phyloP scores from a whole-genome alignment of 2,888 invertebrate genomes.

The Tortricodes alternella region DNA sequence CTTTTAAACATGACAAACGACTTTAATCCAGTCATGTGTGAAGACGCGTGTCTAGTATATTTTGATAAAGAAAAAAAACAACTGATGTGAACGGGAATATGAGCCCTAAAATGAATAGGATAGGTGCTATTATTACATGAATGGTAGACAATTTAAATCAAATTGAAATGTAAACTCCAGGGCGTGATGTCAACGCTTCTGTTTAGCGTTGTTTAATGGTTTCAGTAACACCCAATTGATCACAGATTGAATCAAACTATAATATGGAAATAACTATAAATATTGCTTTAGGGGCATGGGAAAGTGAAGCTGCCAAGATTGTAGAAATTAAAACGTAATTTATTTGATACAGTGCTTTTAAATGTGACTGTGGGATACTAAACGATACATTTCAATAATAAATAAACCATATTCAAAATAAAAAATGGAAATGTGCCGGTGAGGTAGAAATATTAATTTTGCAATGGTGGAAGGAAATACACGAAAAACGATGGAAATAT shows the following conservation, averaged over 20 bases:
- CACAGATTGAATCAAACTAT: conserved; percentile 61
- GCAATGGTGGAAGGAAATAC: too few relatives aligned
- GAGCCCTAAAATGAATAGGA: neutral
- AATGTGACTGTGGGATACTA: neutral
- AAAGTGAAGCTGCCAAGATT: conserved; percentile 52
- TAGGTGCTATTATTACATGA: conserved; percentile 36
- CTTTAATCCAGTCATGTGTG: conserved; percentile 71
- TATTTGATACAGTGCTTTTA: conserved; percentile 11
- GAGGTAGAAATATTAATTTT: too few relatives aligned
- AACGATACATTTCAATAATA: neutral
- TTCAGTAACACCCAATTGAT: conserved; percentile 78
- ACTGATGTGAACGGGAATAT: neutral
- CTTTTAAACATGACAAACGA: conserved; percentile 76
- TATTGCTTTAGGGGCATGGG: conserved; percentile 54
- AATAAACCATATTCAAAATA: too few relatives aligned
- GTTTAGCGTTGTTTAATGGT: conserved; percentile 73
- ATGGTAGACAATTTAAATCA: conserved; percentile 46
- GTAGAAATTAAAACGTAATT: conserved; percentile 50
- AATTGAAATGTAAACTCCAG: conserved; percentile 68
- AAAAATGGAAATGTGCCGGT: too few relatives aligned
- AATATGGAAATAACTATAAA: conserved; percentile 53
- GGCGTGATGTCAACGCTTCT: conserved; percentile 64
- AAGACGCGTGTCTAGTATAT: conserved; percentile 61
- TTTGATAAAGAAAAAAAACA: conserved; percentile 45
- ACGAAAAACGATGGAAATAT: too few relatives aligned